A percentile compares a stretch with the other conserved stretches of the same genome.
Conservation (phyloP, 2,113 vertebrate genomes). For the Patagioenas fasciata region DNA sequence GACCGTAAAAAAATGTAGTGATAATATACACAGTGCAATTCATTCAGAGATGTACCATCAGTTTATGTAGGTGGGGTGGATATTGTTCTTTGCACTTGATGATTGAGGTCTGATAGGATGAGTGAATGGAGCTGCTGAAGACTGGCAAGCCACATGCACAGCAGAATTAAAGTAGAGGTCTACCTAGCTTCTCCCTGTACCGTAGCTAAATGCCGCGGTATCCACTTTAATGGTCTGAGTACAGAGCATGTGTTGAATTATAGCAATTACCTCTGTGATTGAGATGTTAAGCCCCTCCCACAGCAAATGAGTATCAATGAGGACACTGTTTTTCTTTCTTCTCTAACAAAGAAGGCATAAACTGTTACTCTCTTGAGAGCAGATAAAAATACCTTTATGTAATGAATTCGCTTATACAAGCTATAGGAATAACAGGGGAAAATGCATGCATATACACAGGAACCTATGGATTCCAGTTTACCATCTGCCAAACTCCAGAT, state of each 20-base stretch:
- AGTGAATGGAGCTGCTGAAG: background rate
- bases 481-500: background rate
- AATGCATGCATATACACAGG: background rate
- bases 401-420: background rate
- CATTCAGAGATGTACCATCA: background rate
- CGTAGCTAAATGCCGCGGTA: background rate
- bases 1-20: background rate
- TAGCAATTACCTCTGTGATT: background rate
- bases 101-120: background rate
- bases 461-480: background rate
- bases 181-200: background rate
- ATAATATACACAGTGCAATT: rapidly evolving
- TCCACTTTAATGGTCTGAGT: background rate
- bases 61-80: background rate
- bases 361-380: background rate
- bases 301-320: background rate
- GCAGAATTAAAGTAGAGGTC: background rate
- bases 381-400: background rate
- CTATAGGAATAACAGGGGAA: background rate
- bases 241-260: background rate
- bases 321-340: background rate
- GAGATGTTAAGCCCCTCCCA: background rate
- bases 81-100: background rate
- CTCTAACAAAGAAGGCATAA: background rate
- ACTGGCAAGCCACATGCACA: background rate